Evolutionary conservation across 2,888 invertebrate species (phyloP).

Genomic region (Noctua janthe): DNA sequence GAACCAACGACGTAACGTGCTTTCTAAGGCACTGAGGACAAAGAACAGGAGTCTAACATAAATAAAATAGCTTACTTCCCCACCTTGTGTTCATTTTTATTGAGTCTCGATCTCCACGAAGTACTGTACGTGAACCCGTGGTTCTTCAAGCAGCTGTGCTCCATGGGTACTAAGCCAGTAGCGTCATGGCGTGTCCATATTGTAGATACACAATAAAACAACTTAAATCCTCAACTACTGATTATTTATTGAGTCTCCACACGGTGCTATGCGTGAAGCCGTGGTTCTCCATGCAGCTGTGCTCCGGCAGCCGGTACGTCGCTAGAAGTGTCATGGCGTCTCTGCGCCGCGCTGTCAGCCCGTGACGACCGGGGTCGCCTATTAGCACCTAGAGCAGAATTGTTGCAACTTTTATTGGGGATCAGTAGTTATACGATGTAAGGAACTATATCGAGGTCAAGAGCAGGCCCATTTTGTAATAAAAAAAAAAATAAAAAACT

Average conservation of each 20-base stretch:
- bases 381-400: slow-evolving; percentile 81
- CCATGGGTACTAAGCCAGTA: neutral
- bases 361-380: slow-evolving; percentile 92
- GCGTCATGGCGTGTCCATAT: neutral
- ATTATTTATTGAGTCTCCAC: slow-evolving; percentile 77
- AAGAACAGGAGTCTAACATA: neutral
- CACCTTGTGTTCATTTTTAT: neutral
- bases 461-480: too few species aligned
- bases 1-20: neutral
- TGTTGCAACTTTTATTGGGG: neutral
- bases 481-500: too few species aligned
- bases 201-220: slow-evolving; percentile 11
- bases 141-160: neutral
- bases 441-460: neutral
- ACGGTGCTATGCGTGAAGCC: slow-evolving; percentile 89
- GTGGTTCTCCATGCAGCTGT: slow-evolving; percentile 88
- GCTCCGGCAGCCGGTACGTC: slow-evolving; percentile 84
- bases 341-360: slow-evolving; percentile 81
- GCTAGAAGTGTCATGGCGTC: slow-evolving; percentile 80
- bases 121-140: neutral
- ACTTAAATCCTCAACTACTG: too few species aligned
- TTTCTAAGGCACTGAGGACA: neutral
- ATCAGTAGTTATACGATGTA: neutral
- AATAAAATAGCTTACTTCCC: slow-evolving; percentile 1
- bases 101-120: too few species aligned